Conservation (phyloP, 2,113 vertebrate genomes). For the Crypturellus undulatus region DNA sequence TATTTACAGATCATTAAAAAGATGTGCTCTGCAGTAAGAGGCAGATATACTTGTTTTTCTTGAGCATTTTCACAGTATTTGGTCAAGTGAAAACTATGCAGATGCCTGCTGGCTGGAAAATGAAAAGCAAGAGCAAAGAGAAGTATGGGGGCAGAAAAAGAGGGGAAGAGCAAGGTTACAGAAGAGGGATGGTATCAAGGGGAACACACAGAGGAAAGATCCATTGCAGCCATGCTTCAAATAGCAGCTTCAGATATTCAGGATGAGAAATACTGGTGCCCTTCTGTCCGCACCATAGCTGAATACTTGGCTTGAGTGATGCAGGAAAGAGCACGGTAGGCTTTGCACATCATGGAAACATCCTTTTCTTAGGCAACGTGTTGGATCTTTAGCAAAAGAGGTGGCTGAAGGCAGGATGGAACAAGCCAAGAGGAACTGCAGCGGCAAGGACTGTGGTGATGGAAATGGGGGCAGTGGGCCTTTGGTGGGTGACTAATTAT, state of each 20-base stretch:
- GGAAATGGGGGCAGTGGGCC: not conserved
- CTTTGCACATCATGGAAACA: not conserved
- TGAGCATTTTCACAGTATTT: conserved; percentile 38
- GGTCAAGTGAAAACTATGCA: conserved; percentile 34
- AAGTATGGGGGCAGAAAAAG: not conserved
- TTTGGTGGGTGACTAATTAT: not conserved
- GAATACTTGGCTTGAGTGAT: not conserved
- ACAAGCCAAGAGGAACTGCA: not conserved
- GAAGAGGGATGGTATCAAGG: not conserved
- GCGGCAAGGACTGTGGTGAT: not conserved
- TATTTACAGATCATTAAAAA: conserved; percentile 36
- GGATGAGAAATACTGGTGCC: not conserved
- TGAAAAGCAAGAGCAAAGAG: not conserved
- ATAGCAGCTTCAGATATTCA: not conserved
- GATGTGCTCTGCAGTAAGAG: not conserved
- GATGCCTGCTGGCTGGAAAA: conserved; percentile 11
- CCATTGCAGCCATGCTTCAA: not conserved
- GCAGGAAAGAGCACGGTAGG: not conserved
- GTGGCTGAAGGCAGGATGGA: not conserved
- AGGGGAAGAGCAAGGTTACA: not conserved
- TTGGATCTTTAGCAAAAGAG: not conserved
- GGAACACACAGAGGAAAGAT: not conserved
- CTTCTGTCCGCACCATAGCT: not conserved
- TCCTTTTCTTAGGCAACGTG: not conserved
- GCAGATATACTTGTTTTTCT: conserved; percentile 21